phyloP scores from a whole-genome alignment of 2,797 vertebrate genomes.

The Enteromius treurensis region DNA sequence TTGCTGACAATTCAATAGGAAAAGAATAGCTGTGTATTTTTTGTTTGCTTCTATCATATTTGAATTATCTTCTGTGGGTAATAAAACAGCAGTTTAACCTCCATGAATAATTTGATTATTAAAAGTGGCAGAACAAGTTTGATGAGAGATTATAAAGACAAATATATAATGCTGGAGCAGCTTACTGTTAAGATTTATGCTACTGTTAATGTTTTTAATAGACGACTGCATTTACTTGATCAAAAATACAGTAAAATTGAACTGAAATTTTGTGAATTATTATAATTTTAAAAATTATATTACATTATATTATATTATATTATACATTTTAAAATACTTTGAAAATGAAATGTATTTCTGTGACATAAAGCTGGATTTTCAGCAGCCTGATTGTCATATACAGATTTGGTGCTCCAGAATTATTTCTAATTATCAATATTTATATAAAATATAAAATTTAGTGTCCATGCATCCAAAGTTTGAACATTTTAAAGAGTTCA shows the following conservation, averaged over 20 bases:
- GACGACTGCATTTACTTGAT: not conserved
- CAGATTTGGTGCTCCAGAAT: too few species aligned
- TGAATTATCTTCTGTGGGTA: not conserved
- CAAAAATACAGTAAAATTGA: not conserved
- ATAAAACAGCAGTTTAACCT: not conserved
- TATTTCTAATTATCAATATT: not conserved
- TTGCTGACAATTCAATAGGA: not conserved
- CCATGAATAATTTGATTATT: conserved; percentile 1
- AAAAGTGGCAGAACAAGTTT: conserved; percentile 1
- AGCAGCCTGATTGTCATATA: not conserved
- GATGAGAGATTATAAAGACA: conserved; percentile 13
- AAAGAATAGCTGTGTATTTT: not conserved
- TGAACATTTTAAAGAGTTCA: not conserved
- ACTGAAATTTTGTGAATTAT: not conserved
- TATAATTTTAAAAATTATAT: not conserved
- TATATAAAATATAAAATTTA: too few species aligned
- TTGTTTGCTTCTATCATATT: not conserved
- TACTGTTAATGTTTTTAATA: not conserved
- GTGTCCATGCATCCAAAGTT: too few species aligned
- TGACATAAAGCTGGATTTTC: not conserved
- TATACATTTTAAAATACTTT: not conserved
- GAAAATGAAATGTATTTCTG: too few species aligned
- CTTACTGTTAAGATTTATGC: not conserved
- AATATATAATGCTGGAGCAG: not conserved
- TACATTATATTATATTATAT: too few species aligned